phyloP scores from a whole-genome alignment of 2,113 vertebrate species.

The Rafetus swinhoei region DNA sequence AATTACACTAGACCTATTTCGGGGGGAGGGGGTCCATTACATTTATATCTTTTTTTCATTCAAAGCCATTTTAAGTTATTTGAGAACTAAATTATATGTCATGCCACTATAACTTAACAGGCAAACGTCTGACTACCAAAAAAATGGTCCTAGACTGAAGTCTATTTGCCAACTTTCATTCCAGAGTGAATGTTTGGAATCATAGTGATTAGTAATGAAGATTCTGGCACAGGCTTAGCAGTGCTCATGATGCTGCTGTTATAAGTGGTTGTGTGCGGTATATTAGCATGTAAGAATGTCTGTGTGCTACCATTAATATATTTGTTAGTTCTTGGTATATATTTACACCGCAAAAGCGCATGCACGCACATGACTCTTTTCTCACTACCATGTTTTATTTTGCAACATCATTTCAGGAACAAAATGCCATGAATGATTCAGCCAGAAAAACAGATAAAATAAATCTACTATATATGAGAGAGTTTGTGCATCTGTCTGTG shows the following conservation, averaged over 20 bases:
- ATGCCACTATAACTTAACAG: constrained; percentile 51
- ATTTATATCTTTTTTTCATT: constrained; percentile 42
- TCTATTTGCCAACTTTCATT: constrained; percentile 58
- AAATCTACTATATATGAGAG: neutral
- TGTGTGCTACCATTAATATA: neutral
- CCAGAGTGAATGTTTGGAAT: constrained; percentile 21
- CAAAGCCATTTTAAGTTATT: constrained; percentile 41
- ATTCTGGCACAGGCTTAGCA: constrained; percentile 32
- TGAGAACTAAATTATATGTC: constrained; percentile 34
- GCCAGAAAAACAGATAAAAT: neutral
- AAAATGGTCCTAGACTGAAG: constrained; percentile 32
- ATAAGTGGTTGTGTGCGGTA: constrained; percentile 33
- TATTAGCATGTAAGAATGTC: constrained; percentile 22
- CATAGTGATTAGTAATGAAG: constrained; percentile 61
- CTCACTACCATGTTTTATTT: neutral
- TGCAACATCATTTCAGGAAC: neutral
- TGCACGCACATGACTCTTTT: neutral
- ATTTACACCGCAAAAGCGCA: neutral
- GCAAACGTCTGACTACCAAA: constrained; percentile 44
- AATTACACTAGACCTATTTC: constrained; percentile 2
- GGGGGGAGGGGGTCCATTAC: neutral
- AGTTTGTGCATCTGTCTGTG: too few relatives aligned
- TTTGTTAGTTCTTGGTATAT: neutral
- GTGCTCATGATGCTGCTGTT: constrained; percentile 38
- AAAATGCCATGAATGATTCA: neutral